phyloP scores from a whole-genome alignment of 2,797 vertebrate genomes.

The Acanthiza pusilla region DNA sequence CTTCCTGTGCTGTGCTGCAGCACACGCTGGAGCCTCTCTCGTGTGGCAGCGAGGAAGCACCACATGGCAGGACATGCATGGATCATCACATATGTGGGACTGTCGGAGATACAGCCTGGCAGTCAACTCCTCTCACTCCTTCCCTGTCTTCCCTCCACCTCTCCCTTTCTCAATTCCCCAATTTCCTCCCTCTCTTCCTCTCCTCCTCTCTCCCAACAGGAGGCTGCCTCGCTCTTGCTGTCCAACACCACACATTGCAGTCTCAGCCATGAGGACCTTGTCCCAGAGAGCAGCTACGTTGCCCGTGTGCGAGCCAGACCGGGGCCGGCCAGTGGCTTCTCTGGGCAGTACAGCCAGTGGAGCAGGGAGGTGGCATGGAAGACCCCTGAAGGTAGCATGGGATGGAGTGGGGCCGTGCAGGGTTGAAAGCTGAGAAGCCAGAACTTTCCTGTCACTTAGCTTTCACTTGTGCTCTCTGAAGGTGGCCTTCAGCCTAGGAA shows the following conservation, averaged over 20 bases:
- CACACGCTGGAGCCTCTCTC: background rate
- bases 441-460: background rate
- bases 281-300: conserved; percentile 53
- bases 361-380: conserved; percentile 54
- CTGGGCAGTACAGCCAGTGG: conserved; percentile 63
- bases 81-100: fast-evolving
- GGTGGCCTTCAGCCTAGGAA: conserved; percentile 66
- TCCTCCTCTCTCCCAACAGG: conserved; percentile 6
- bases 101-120: background rate
- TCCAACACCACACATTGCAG: background rate
- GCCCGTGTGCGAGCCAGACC: conserved; percentile 65
- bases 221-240: background rate
- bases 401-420: fast-evolving
- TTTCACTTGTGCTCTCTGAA: background rate
- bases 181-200: fast-evolving
- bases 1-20: too few relatives aligned
- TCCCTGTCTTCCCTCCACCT: background rate
- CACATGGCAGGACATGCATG: background rate
- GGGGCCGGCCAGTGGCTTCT: background rate
- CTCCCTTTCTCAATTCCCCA: background rate
- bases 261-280: background rate
- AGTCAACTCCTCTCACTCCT: background rate
- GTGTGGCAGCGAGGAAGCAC: background rate
- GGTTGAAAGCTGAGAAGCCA: background rate
- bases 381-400: conserved; percentile 60